Conservation (phyloP, 2,888 invertebrate genomes). For the Eupithecia insigniata region DNA sequence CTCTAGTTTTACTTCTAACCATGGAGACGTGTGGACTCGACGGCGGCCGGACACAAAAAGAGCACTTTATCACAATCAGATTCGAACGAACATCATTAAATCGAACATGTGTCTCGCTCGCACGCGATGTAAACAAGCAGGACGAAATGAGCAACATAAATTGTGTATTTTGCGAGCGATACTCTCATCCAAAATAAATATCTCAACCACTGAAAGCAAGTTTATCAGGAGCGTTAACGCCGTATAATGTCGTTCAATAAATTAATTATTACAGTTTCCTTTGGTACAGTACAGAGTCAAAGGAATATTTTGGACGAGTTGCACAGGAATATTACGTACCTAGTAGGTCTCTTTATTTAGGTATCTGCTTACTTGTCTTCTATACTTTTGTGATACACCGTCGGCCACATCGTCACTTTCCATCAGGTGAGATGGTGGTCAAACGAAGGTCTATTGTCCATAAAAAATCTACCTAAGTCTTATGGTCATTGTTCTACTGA, state of each 20-base stretch:
- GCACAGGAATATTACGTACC: neutral
- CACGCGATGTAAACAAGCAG: constrained; percentile 47
- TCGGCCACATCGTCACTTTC: no score
- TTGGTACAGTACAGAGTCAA: neutral
- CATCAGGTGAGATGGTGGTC: no score
- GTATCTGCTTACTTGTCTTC: no score
- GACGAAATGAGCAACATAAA: constrained; percentile 35
- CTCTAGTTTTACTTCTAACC: constrained; percentile 47
- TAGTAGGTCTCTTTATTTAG: neutral
- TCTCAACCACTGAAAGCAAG: constrained; percentile 17
- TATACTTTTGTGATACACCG: no score
- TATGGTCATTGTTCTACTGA: neutral
- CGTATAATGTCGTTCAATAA: constrained; percentile 5
- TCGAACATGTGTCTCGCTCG: constrained; percentile 53
- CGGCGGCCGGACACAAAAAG: constrained; percentile 49
- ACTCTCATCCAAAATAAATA: constrained; percentile 29
- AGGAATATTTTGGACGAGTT: neutral
- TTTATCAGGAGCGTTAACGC: constrained; percentile 17
- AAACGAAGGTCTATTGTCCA: no score
- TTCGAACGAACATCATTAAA: no score
- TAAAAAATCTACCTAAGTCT: no score
- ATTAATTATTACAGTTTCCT: constrained; percentile 8
- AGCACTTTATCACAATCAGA: constrained; percentile 56
- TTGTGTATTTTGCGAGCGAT: constrained; percentile 27
- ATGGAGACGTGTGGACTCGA: constrained; percentile 43